These are phyloP conservation scores for Enteromius trimaculatus DNA, from an alignment of 2,797 vertebrate genomes.

Conservation along the genomic window DNA sequence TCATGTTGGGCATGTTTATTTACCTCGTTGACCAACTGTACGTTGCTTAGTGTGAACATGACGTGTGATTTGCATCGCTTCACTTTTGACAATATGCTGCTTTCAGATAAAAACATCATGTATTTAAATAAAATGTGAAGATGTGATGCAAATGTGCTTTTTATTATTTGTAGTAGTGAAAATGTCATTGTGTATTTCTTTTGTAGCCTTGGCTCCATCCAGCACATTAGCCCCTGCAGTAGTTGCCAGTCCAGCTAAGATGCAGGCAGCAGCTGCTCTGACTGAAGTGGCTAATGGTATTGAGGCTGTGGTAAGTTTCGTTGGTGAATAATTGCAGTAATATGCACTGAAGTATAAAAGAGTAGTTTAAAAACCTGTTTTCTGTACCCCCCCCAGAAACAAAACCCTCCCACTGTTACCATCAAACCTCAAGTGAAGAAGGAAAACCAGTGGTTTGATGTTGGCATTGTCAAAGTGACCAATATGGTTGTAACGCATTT, in stretches of 20 bases:
- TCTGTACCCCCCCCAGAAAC: conserved; percentile 75
- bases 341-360: not conserved
- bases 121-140: not conserved
- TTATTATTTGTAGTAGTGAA: not conserved
- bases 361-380: not conserved
- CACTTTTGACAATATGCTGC: not conserved
- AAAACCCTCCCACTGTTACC: conserved; percentile 78
- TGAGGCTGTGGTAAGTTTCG: conserved; percentile 77
- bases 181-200: not conserved
- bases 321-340: not conserved
- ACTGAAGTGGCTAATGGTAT: conserved; percentile 92
- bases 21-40: not conserved
- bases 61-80: not conserved
- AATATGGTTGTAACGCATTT: conserved; percentile 91
- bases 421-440: conserved; percentile 85
- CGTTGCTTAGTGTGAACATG: no score
- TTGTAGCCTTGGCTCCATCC: conserved; percentile 84
- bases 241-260: conserved; percentile 87
- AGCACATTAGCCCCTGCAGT: conserved; percentile 85
- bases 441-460: conserved; percentile 94
- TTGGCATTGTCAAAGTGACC: conserved; percentile 91
- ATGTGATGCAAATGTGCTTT: not conserved
- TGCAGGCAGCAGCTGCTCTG: conserved; percentile 88
- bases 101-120: not conserved
- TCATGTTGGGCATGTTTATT: not conserved